A percentile compares a stretch with the other conserved stretches of the same genome.
Evolutionary conservation across 2,113 vertebrate species (phyloP).

Genomic region (Rhabdomys dilectus): DNA sequence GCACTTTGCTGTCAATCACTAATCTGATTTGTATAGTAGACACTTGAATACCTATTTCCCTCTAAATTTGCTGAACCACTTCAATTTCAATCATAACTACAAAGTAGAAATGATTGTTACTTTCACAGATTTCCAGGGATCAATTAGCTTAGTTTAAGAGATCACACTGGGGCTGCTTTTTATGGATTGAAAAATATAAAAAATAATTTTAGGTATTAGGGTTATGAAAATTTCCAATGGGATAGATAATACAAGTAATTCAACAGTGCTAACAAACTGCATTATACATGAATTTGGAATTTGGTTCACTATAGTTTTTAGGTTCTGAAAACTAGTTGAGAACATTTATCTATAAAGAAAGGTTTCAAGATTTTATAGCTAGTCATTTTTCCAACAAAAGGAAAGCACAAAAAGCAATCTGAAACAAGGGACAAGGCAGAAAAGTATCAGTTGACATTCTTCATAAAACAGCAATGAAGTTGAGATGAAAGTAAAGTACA

Average conservation of each 20-base stretch:
- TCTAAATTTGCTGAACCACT: slow-evolving; percentile 14
- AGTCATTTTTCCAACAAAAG: slow-evolving; percentile 13
- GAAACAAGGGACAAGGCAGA: neutral
- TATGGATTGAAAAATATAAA: slow-evolving; percentile 53
- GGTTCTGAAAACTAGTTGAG: neutral
- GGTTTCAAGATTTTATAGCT: neutral
- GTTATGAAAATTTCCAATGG: slow-evolving; percentile 45
- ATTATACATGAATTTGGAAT: slow-evolving; percentile 17
- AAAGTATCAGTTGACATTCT: slow-evolving; percentile 40
- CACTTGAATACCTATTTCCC: neutral
- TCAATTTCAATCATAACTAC: neutral
- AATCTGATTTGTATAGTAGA: slow-evolving; percentile 47
- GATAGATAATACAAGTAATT: slow-evolving; percentile 8
- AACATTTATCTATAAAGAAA: neutral
- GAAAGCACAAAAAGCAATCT: neutral
- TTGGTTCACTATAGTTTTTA: neutral
- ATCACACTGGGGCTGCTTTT: neutral
- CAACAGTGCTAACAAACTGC: slow-evolving; percentile 19
- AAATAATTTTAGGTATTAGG: slow-evolving; percentile 39
- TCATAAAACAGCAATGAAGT: neutral
- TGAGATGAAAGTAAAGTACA: neutral
- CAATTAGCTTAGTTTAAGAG: slow-evolving; percentile 39
- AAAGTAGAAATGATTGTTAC: slow-evolving; percentile 31
- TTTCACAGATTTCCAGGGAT: slow-evolving; percentile 60
- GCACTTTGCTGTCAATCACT: slow-evolving; percentile 23